Base-by-base conservation (phyloP, 64 coral and sea anemone species). In the Dendrophyllia cribrosa region DNA sequence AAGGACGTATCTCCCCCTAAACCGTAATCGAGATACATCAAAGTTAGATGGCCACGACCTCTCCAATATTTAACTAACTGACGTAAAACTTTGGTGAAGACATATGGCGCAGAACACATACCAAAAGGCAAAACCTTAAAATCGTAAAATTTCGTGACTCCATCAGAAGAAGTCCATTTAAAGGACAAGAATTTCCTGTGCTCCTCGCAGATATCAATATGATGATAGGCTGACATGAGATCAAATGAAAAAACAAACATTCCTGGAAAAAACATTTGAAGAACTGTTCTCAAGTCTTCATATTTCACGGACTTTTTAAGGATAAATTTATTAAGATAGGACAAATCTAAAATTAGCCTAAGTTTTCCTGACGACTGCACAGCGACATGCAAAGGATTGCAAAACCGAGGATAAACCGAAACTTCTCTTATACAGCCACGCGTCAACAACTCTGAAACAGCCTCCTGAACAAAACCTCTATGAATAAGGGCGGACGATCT, bases 311-410 rank as follows among this genome's bases (percentile, higher is more conserved):
- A 52, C 74, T 77, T 77, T 16, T 56, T 77, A 77, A 77, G 4
- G 47, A 77, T 83, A 56, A 56, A 51, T 52, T 53, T 77, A 10
- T 77, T 77, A 53, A 77, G 46, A 77, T 77, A 43, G 14, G 44
- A 50, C 67, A 19, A 22, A 34, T 25, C 17, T 70, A 70, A 70
- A 70, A 70, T 70, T 55, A 55, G 52, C 52, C 52, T 55, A 55
- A 55, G 52, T 55, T 55, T 55, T 55, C 2, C 6, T 55, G 52
- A 53, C 51, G 51, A 55, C 70, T 84, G 2, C 82, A 69, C 77
- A 50, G 67, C 86, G 43, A 94, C 67, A 24, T 94, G 92, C 24
- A 94, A 77, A 16, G 92, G 92, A 23, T 94, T 89, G 22, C 86
- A 89, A 94, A 72, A 94, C 9, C 56, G 58, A 9, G 92, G 86